phyloP scores from a whole-genome alignment of 2,888 invertebrate species.

The Phyllotreta striolata region DNA sequence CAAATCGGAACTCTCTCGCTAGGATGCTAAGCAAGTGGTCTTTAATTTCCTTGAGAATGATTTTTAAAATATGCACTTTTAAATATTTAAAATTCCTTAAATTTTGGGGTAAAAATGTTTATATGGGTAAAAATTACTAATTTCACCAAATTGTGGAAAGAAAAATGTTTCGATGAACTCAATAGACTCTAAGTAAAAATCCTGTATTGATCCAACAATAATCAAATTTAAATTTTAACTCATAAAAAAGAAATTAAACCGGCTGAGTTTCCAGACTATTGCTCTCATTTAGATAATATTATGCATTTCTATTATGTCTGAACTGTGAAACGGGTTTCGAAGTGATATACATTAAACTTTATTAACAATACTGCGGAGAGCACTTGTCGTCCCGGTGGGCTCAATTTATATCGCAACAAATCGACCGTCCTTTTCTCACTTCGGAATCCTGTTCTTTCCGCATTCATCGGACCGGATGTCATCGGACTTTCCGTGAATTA shows the following conservation, averaged over 20 bases:
- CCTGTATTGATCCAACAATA: no score
- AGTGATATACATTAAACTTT: conserved; percentile 25
- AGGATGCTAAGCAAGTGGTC: no score
- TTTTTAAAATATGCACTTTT: no score
- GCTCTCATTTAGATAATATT: conserved; percentile 23
- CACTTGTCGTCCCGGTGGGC: conserved; percentile 14
- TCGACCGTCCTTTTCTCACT: conserved; percentile 14
- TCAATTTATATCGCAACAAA: conserved; percentile 18
- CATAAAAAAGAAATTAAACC: conserved; percentile 4
- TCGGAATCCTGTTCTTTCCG: neutral
- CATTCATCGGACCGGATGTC: neutral
- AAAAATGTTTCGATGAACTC: no score
- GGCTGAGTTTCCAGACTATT: conserved; percentile 15
- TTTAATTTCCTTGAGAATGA: no score
- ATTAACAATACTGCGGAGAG: conserved; percentile 19
- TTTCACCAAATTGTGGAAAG: no score
- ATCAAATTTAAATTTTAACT: no score
- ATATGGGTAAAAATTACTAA: no score
- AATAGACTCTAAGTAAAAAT: no score
- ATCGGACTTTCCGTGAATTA: neutral
- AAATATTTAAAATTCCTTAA: no score
- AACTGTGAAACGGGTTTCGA: conserved; percentile 19
- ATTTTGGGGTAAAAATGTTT: no score
- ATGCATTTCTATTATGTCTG: conserved; percentile 24
- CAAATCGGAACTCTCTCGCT: no score